Evolutionary conservation across 2,797 vertebrate species (phyloP), one percentile per base, ranked within the genome.

Genomic region (Spea hammondii): DNA sequence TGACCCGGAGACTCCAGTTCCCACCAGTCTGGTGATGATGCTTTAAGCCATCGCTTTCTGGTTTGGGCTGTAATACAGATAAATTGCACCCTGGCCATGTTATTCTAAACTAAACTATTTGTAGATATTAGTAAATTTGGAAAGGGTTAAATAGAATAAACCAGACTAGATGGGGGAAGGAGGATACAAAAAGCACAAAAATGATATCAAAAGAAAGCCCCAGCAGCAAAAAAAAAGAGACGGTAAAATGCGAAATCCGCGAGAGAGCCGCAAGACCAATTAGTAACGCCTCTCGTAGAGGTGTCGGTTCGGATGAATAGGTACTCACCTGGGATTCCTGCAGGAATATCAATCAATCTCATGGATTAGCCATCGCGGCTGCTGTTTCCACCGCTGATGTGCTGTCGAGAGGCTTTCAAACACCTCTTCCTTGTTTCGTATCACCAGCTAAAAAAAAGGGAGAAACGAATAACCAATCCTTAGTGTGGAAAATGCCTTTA

Each of bases 281-380:
- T 67, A 49, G 17, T 6, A 53, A 69, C 44, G 51, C 50, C 5
- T 47, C 66, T 67, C 49, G 46, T 47, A 12, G 17, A 47, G 50
- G 14, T 72, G 70, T 51, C 70, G 48, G 12, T 65, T 44, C 46
- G 49, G 70, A 75, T 79, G 81, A 79, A 72, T 72, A 62, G 62
- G 70, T 32, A 13, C 13, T 69, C 77, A 51, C 46, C 64, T 48
- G 53, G 70, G 74, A 74, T 46, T 62, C 66, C 55, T 76, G 55
- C 5, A 32, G 10, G 55, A 59, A 55, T 70, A 76, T 65, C 74
- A 73, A 76, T 77, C 82, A 65, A 46, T 74, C 75, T 45, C 60
- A 74, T 57, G 67, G 78, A 74, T 67, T 74, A 70, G 60, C 77
- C 54, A 66, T 73, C 65, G 5, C 8, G 2, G 48, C 17, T 65